A percentile compares a stretch with the other conserved stretches of the same genome.
Conservation (phyloP, 2,888 invertebrate genomes). For the Chydorus sphaericus region DNA sequence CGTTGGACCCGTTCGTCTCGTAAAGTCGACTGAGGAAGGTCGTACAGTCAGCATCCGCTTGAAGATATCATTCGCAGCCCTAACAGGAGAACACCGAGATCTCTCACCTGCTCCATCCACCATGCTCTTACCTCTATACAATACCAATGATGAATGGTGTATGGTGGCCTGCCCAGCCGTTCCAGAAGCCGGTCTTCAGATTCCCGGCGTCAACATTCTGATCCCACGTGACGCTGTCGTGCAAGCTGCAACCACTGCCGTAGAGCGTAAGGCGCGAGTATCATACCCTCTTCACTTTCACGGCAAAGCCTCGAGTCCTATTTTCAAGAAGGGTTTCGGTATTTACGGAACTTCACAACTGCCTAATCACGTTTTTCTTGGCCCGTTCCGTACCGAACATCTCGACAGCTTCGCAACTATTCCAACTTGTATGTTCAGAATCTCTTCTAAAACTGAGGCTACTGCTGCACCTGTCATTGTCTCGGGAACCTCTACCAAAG, state of each 20-base stretch:
- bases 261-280: constrained; percentile 1
- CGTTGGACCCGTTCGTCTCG: neutral
- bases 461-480: no score
- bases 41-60: neutral
- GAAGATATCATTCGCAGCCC: neutral
- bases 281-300: neutral
- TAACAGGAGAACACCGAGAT: neutral
- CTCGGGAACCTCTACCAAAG: no score
- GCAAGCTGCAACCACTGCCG: neutral
- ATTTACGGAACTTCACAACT: constrained; percentile 1
- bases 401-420: neutral
- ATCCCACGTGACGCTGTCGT: neutral
- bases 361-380: constrained; percentile 3
- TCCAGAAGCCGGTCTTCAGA: neutral
- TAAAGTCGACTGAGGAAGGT: neutral
- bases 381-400: neutral
- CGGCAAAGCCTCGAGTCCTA: neutral
- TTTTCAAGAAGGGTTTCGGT: neutral
- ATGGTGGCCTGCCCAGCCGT: neutral
- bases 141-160: constrained; percentile 6
- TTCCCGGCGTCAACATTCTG: neutral
- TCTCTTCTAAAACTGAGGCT: no score
- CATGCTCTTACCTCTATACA: neutral
- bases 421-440: no score
- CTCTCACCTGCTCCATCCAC: neutral